phyloP scores from a whole-genome alignment of 2,113 vertebrate species.

The Poeciliopsis retropinna region DNA sequence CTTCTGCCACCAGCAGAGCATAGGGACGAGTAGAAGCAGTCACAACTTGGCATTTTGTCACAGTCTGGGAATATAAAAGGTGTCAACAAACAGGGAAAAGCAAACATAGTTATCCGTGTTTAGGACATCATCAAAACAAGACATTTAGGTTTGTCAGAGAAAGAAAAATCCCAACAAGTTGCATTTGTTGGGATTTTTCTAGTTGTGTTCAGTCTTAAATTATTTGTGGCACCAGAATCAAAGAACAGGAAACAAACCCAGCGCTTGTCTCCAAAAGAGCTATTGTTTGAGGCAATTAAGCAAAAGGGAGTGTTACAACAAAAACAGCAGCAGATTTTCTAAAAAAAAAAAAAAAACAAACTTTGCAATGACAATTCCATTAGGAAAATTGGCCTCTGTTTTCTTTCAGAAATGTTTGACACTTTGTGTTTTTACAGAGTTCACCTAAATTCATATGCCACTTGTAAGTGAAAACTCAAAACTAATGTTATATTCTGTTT shows the following conservation, averaged over 20 bases:
- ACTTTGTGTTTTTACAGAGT: background rate
- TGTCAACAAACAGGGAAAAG: slow-evolving; percentile 24
- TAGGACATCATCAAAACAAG: background rate
- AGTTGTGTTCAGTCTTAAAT: background rate
- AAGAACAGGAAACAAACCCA: background rate
- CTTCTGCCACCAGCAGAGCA: slow-evolving; percentile 18
- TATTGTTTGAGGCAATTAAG: too few species aligned
- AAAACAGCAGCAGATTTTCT: background rate
- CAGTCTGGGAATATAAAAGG: slow-evolving; percentile 13
- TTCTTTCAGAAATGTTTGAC: background rate
- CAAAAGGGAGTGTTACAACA: too few species aligned
- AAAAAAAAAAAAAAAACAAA: background rate
- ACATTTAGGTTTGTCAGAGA: background rate
- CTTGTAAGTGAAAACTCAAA: background rate
- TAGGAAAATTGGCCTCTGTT: background rate
- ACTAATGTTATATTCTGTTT: background rate
- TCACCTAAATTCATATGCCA: background rate
- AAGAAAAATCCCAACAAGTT: background rate
- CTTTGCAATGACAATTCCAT: background rate
- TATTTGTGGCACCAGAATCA: background rate
- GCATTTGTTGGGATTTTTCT: background rate
- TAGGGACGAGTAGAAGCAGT: slow-evolving; percentile 22
- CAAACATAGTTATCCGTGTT: slow-evolving; percentile 10
- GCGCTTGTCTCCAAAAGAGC: background rate
- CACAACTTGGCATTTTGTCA: slow-evolving; percentile 12